phyloP scores from a whole-genome alignment of 2,888 invertebrate genomes.

The Trachelus iudaicus region DNA sequence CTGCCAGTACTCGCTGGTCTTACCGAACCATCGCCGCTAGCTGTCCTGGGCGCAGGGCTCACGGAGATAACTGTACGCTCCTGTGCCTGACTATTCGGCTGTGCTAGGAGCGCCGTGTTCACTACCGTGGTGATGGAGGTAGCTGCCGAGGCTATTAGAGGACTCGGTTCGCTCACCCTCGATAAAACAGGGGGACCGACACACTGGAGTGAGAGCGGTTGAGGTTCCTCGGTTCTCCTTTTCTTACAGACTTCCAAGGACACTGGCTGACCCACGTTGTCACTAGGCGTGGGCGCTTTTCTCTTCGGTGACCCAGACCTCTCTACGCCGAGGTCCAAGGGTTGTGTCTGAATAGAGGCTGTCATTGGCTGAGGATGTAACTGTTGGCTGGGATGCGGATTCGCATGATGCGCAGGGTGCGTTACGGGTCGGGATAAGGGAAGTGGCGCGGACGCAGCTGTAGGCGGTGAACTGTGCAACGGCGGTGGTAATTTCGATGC shows the following conservation, averaged over 20 bases:
- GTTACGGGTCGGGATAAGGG: constrained; percentile 55
- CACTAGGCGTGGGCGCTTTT: constrained; percentile 68
- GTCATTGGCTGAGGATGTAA: constrained; percentile 50
- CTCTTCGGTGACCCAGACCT: constrained; percentile 71
- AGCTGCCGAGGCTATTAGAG: constrained; percentile 76
- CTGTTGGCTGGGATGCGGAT: constrained; percentile 33
- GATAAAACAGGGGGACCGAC: constrained; percentile 67
- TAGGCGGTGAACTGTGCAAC: constrained; percentile 63
- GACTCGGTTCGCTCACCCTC: constrained; percentile 74
- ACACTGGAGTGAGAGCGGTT: constrained; percentile 55
- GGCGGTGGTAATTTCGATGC: constrained; percentile 63
- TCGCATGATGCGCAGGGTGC: constrained; percentile 50
- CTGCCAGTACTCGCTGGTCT: constrained; percentile 67
- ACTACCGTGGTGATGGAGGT: constrained; percentile 78
- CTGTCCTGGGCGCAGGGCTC: constrained; percentile 69
- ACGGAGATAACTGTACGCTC: constrained; percentile 57
- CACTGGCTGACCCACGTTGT: constrained; percentile 65
- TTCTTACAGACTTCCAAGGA: constrained; percentile 73
- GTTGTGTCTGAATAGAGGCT: constrained; percentile 78
- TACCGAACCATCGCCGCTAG: constrained; percentile 72
- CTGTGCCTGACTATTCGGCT: constrained; percentile 39
- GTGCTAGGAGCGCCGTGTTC: constrained; percentile 69
- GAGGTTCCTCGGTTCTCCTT: constrained; percentile 70
- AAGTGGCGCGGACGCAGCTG: constrained; percentile 56
- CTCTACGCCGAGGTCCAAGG: constrained; percentile 79